Conservation (phyloP, 1,140 invertebrate genomes). For the Agrilus planipennis region DNA sequence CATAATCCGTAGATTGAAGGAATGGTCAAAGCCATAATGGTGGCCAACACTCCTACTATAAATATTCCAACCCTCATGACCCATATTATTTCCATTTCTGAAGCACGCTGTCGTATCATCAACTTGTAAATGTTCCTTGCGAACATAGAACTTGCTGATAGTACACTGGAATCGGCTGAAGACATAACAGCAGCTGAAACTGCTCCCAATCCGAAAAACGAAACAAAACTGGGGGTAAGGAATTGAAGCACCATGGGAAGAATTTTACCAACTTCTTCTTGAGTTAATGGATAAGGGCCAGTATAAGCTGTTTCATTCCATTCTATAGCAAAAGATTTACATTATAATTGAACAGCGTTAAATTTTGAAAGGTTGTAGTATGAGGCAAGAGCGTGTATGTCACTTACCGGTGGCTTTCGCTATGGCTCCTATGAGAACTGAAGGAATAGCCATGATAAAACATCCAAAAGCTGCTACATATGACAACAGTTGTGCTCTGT, state of each 20-base stretch:
- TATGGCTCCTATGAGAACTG: constrained; percentile 91
- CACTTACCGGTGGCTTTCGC: constrained; percentile 83
- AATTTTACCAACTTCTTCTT: constrained; percentile 80
- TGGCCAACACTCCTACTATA: constrained; percentile 84
- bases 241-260: constrained; percentile 94
- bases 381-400: no score
- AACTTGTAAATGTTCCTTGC: constrained; percentile 95
- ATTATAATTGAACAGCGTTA: not conserved
- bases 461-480: constrained; percentile 93
- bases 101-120: constrained; percentile 87
- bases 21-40: constrained; percentile 91
- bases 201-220: constrained; percentile 95
- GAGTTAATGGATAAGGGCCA: constrained; percentile 58
- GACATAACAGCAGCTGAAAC: constrained; percentile 98
- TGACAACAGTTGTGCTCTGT: constrained; percentile 86
- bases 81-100: constrained; percentile 95
- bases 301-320: constrained; percentile 87
- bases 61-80: constrained; percentile 91
- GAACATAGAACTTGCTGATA: constrained; percentile 96
- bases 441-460: constrained; percentile 92
- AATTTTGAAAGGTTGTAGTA: not conserved
- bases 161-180: constrained; percentile 92
- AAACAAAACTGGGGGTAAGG: constrained; percentile 84
- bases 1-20: constrained; percentile 95
- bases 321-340: constrained; percentile 44